A percentile compares a stretch with the other conserved stretches of the same genome.
phyloP scores from a whole-genome alignment of 2,113 vertebrate genomes.

The Collichthys lucidus region DNA sequence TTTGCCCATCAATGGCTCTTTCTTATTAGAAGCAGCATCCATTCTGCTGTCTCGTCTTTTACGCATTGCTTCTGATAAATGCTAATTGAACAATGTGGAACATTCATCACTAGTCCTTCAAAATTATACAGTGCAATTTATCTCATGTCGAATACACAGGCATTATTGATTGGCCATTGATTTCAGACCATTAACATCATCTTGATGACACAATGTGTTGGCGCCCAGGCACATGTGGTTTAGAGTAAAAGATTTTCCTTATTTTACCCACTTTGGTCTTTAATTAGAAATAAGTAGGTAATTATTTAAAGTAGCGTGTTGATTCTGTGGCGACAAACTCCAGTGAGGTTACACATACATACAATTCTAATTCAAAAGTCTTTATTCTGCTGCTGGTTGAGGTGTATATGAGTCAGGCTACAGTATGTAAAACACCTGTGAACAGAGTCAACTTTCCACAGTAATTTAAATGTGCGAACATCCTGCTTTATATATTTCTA shows the following conservation, averaged over 20 bases:
- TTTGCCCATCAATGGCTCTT: background rate
- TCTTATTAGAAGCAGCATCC: slow-evolving; percentile 19
- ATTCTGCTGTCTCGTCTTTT: slow-evolving; percentile 5
- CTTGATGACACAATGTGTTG: slow-evolving; percentile 2
- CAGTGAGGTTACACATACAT: slow-evolving; percentile 19
- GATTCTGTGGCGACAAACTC: background rate
- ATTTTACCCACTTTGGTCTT: slow-evolving; percentile 12
- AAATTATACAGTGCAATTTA: slow-evolving; percentile 31
- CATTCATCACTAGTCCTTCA: slow-evolving; percentile 38
- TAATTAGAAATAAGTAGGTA: slow-evolving; percentile 28
- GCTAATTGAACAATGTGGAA: slow-evolving; percentile 28
- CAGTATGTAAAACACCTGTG: slow-evolving; percentile 38
- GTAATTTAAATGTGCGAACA: slow-evolving; percentile 50
- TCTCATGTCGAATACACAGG: slow-evolving; percentile 24
- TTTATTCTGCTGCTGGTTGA: slow-evolving; percentile 33
- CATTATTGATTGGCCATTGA: slow-evolving; percentile 31
- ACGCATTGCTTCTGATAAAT: slow-evolving; percentile 8
- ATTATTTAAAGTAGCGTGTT: slow-evolving; percentile 15
- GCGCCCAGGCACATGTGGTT: background rate
- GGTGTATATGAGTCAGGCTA: slow-evolving; percentile 32
- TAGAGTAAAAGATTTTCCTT: slow-evolving; percentile 1
- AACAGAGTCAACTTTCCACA: slow-evolving; percentile 33
- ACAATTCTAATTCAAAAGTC: background rate
- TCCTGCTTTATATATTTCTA: slow-evolving; percentile 37
- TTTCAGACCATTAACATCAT: slow-evolving; percentile 42